Evolutionary conservation across 64 coral and sea anemone genomes (phyloP), one percentile per base, ranked within the genome.

Genomic region (Stichodactyla mertensii): DNA sequence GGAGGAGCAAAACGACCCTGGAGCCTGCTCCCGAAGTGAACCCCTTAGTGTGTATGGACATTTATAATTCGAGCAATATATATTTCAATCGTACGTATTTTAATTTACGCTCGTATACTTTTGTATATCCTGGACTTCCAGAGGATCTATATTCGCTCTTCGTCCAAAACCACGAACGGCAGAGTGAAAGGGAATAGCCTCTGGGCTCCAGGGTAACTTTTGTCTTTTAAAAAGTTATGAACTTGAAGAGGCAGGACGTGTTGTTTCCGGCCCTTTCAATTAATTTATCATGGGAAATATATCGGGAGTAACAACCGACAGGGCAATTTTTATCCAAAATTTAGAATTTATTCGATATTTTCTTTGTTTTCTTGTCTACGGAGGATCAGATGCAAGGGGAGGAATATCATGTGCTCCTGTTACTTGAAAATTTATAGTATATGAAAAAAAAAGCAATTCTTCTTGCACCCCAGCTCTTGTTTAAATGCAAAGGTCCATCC

Each of bases 291-390:
- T 36, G 69, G 24, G 24, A 31, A 23, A n/a, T 27, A 28, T 13
- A 74, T 74, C 27, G 69, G 27, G 12, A 74, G n/a, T 74, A n/a
- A 74, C 24, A 31, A 23, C 69, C 24, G 23, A 23, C 69, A 27
- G 24, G 69, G 10, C 24, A 31, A 74, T 74, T 74, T 74, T 74
- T 74, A 74, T 27, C 69, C n/a, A 74, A 74, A 74, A 31, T 74
- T 9, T 74, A 31, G 4, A 74, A 74, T 74, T 74, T 74, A 74
- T 71, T 71, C 66, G 66, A 71, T 74, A 27, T 26, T 74, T 31
- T 14, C 24, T 31, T 74, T n/a, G 8, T 69, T 69, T 69, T 69
- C 22, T 11, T 9, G 7, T 31, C 20, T 9, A 7, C 7, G 9
- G 13, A 16, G 13, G 11, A n/a, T 18, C 18, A 66, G 18, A 9